phyloP scores from a whole-genome alignment of 2,888 invertebrate genomes.

The Allygus modestus region DNA sequence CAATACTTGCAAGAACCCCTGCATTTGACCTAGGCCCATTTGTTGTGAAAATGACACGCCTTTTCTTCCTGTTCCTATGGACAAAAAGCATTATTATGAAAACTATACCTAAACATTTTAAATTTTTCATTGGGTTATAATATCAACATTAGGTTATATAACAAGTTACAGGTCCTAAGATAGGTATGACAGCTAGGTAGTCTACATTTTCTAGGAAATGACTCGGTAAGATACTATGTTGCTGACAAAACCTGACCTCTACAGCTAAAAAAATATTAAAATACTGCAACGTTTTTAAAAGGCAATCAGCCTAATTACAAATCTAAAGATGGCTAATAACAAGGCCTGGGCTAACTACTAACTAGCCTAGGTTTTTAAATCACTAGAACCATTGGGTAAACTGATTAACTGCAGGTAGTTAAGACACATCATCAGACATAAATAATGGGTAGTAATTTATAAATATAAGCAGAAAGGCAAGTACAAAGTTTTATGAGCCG shows the following conservation, averaged over 20 bases:
- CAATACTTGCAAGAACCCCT: slow-evolving; percentile 3
- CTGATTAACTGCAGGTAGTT: background rate
- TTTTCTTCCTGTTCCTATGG: background rate
- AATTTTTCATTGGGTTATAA: background rate
- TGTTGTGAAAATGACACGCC: background rate
- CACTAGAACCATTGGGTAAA: background rate
- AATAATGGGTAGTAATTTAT: background rate
- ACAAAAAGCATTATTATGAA: background rate
- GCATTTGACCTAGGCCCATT: background rate
- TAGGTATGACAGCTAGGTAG: background rate
- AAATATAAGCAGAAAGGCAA: background rate
- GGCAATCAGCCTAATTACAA: background rate
- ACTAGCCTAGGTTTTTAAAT: background rate
- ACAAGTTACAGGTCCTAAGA: background rate
- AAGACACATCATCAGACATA: background rate
- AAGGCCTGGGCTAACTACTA: background rate
- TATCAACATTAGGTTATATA: no score
- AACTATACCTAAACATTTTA: background rate
- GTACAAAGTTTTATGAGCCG: background rate
- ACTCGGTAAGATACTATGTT: background rate
- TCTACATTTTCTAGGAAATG: background rate
- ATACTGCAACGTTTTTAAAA: background rate
- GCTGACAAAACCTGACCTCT: background rate
- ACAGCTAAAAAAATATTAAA: background rate
- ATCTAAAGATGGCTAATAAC: background rate